These are phyloP conservation scores for Coregonus suidteri DNA, from an alignment of 2,797 vertebrate genomes.

Conservation along the genomic window DNA sequence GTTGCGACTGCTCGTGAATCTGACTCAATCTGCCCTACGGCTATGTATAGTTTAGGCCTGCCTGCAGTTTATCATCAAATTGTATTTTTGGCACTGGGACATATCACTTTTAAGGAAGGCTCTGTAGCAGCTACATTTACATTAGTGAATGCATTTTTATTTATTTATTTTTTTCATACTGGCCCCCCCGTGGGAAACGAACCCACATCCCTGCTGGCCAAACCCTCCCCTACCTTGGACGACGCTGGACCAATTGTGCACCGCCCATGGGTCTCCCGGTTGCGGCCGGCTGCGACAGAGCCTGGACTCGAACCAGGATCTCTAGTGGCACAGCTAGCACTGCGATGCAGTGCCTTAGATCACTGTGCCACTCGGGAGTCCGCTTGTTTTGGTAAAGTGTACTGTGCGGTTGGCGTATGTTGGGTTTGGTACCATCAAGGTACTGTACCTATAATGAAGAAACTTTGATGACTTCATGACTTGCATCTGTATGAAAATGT, in stretches of 20 bases:
- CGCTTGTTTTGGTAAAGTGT: conserved; percentile 21
- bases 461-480: neutral
- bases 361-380: too few relatives aligned
- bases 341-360: too few relatives aligned
- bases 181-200: too few relatives aligned
- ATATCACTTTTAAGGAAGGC: conserved; percentile 46
- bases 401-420: neutral
- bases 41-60: conserved; percentile 53
- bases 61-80: conserved; percentile 63
- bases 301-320: too few relatives aligned
- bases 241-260: too few relatives aligned
- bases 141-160: too few relatives aligned
- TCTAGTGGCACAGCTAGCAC: too few relatives aligned
- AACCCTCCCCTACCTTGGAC: too few relatives aligned
- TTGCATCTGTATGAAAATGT: neutral
- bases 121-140: conserved; percentile 16
- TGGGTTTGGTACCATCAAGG: neutral
- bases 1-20: conserved; percentile 64
- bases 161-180: too few relatives aligned
- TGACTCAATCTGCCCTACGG: conserved; percentile 66
- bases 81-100: conserved; percentile 65
- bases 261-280: too few relatives aligned
- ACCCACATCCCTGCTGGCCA: too few relatives aligned
- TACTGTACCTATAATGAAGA: neutral
- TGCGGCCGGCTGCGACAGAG: too few relatives aligned